Evolutionary conservation across 2,797 vertebrate genomes (phyloP).

Genomic region (Halcyon smyrnensis): DNA sequence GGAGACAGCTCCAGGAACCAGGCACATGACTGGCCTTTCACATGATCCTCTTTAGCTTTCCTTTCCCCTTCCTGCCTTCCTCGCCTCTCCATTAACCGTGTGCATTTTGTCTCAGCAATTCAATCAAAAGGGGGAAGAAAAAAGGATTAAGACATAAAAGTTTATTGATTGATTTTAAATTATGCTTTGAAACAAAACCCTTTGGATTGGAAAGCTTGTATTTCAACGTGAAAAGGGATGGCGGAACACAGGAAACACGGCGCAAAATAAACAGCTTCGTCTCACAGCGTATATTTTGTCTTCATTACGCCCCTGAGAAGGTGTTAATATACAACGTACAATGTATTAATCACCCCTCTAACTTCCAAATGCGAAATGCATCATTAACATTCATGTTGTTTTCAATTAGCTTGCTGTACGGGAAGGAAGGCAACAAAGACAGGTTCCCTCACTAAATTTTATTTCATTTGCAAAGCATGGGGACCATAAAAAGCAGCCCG

Average conservation of each 20-base stretch:
- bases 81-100: background rate
- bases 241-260: background rate
- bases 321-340: conserved; percentile 76
- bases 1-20: background rate
- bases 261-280: conserved; percentile 55
- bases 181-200: conserved; percentile 24
- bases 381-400: conserved; percentile 82
- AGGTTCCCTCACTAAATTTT: conserved; percentile 32
- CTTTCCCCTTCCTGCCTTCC: background rate
- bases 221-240: background rate
- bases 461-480: background rate
- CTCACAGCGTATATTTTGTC: conserved; percentile 66
- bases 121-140: background rate
- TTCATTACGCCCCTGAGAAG: conserved; percentile 78
- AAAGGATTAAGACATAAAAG: conserved; percentile 13
- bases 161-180: conserved; percentile 57
- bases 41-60: background rate
- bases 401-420: conserved; percentile 75
- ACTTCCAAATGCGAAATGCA: conserved; percentile 80
- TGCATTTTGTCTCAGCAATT: background rate
- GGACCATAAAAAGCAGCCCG: background rate
- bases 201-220: background rate
- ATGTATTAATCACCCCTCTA: conserved; percentile 79
- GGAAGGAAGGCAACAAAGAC: conserved; percentile 47
- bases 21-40: background rate